Conservation (phyloP, 2,797 vertebrate species). For the Brotula barbata region DNA sequence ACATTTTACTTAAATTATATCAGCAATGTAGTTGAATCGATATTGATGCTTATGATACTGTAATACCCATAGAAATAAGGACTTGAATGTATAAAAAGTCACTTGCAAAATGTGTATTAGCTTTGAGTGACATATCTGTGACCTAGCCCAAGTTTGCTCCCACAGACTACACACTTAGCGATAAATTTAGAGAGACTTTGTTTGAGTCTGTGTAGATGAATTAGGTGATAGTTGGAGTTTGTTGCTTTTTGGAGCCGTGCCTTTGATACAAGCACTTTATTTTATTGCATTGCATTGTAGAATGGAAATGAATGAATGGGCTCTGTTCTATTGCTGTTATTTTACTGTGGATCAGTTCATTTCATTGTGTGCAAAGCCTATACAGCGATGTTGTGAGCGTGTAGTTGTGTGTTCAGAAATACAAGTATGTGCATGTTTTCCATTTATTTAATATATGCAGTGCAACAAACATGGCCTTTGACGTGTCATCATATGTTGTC, state of each 20-base stretch:
- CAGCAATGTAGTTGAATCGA: constrained; percentile 4
- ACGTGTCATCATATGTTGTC: constrained; percentile 28
- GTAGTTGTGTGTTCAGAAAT: not conserved
- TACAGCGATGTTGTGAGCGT: constrained; percentile 1
- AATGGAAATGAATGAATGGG: too few species aligned
- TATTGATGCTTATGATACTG: not conserved
- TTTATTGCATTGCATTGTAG: constrained; percentile 22
- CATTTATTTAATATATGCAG: constrained; percentile 3
- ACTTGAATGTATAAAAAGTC: not conserved
- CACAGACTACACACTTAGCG: too few species aligned
- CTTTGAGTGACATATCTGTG: constrained; percentile 13
- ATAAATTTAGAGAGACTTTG: constrained; percentile 12
- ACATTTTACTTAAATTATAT: not conserved
- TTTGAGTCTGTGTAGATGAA: constrained; percentile 9
- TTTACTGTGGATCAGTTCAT: not conserved
- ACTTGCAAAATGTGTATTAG: not conserved
- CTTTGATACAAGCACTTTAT: constrained; percentile 48
- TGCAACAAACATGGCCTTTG: constrained; percentile 27
- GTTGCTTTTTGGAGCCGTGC: not conserved
- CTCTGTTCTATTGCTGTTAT: too few species aligned
- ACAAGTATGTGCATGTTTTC: not conserved
- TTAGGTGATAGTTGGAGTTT: too few species aligned
- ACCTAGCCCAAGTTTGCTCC: too few species aligned
- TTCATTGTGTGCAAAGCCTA: not conserved
- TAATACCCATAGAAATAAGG: not conserved